Evolutionary conservation across 2,888 invertebrate species (phyloP), one percentile per base, ranked within the genome.

Genomic region (Fragum sueziense): DNA sequence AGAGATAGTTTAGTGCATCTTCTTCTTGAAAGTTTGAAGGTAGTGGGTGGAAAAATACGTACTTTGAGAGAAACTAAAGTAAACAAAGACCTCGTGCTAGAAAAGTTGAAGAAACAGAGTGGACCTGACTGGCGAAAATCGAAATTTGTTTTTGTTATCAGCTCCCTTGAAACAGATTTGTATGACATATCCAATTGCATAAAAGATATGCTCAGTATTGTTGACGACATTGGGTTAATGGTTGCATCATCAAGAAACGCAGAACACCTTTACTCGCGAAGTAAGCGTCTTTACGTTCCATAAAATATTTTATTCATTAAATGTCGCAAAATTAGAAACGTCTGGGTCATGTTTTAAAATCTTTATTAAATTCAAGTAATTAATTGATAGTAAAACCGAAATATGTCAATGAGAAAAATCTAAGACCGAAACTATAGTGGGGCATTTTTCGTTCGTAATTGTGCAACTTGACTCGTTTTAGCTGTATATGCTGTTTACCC

Each of bases 61-160:
- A 47, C 22, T n/a, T 31, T 54, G 7, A 29, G 70, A 57, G 25
- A 54, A n/a, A 70, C 57, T 1, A 57, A 22, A 22, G 57, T 54
- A 2, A 54, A 57, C 6, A 54, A 68, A 51, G 59, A 74, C 11
- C 7, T 29, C 0, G 4, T 33, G 33, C 17, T 34, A 17, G 59
- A 57, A 14, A 54, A 61, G 27, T n/a, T 75, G 1, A 70, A 61
- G 27, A 61, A 61, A 52, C 1, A 47, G 7, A 34, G 4, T 7
- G 75, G 70, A 2, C 14, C 33, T 7, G 75, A 75, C 29, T 75
- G 75, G 75, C 22, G 62, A 22, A 47, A 70, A 25, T 61, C 70
- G 20, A 75, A 70, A 14, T 70, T 61, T 25, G 47, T 70, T 0
- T 75, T 57, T 54, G 75, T 70, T 1, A 75, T 75, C 37, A 74